These are phyloP conservation scores for Cuniculus paca DNA, from an alignment of 2,797 vertebrate species.

Conservation along the genomic window DNA sequence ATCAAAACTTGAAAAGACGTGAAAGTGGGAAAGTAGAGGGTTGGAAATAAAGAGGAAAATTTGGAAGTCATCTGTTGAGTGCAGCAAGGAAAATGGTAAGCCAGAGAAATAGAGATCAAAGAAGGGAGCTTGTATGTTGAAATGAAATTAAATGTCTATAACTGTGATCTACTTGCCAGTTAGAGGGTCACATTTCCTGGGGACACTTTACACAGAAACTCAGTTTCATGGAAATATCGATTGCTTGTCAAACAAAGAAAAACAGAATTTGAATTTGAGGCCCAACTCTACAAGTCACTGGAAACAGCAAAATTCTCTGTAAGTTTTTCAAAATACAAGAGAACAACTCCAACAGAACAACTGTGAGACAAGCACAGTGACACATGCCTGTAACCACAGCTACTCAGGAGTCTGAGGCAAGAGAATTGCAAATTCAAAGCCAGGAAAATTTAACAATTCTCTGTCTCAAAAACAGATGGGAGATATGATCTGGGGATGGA, in stretches of 20 bases:
- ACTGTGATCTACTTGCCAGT: not conserved
- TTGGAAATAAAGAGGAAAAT: slow-evolving; percentile 40
- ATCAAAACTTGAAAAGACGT: slow-evolving; percentile 1
- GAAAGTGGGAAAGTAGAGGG: not conserved
- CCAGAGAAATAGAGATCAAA: slow-evolving; percentile 21
- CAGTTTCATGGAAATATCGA: slow-evolving; percentile 14
- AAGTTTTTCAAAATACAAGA: slow-evolving; percentile 39
- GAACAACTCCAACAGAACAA: not conserved
- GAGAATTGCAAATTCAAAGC: not conserved
- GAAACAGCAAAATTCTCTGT: slow-evolving; percentile 30
- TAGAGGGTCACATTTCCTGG: slow-evolving; percentile 22
- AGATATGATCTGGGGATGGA: not conserved
- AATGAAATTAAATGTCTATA: not conserved
- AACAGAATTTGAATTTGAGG: not conserved
- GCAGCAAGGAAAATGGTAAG: not conserved
- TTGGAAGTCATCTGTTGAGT: slow-evolving; percentile 30
- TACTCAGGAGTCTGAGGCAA: not conserved
- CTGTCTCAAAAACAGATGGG: not conserved
- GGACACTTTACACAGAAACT: slow-evolving; percentile 39
- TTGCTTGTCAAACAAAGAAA: slow-evolving; percentile 45
- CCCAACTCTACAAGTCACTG: not conserved
- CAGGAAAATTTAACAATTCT: not conserved
- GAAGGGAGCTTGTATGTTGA: not conserved
- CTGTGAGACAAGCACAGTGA: not conserved
- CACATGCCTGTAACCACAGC: not conserved